Conservation (phyloP, 2,113 vertebrate species). For the Caracal caracal region DNA sequence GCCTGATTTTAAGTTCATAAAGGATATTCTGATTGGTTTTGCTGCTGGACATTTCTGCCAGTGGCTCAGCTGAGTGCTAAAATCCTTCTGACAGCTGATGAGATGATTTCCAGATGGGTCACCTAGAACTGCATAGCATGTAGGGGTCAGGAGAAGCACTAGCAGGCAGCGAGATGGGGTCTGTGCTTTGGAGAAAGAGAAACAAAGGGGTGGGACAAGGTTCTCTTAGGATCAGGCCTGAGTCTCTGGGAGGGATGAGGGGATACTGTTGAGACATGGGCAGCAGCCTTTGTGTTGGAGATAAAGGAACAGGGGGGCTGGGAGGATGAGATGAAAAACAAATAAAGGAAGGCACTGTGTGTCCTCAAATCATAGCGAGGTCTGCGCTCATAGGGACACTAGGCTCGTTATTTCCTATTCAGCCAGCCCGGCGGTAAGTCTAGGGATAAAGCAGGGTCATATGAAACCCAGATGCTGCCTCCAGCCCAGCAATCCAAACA, state of each 20-base stretch:
- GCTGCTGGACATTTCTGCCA: not conserved
- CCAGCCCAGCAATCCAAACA: not conserved
- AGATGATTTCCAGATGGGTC: constrained; percentile 46
- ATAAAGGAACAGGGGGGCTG: not conserved
- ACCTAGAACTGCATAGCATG: not conserved
- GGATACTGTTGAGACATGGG: not conserved
- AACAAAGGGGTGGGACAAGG: not conserved
- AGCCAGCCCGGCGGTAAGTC: not conserved
- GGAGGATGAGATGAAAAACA: not conserved
- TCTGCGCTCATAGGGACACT: not conserved
- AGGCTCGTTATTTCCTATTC: not conserved
- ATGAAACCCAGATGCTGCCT: not conserved
- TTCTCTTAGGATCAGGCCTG: not conserved
- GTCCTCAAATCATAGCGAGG: not conserved
- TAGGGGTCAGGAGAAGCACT: not conserved
- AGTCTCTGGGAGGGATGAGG: not conserved
- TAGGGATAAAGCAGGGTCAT: not conserved
- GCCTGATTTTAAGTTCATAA: constrained; percentile 1
- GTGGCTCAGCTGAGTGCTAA: not conserved
- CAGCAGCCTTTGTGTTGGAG: not conserved
- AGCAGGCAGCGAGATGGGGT: not conserved
- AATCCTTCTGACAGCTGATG: constrained; percentile 27
- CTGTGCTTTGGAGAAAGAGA: not conserved
- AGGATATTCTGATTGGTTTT: constrained; percentile 10
- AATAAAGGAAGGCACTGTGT: not conserved